Evolutionary conservation across 2,113 vertebrate genomes (phyloP).

Genomic region (Gallinago paraguaiae): DNA sequence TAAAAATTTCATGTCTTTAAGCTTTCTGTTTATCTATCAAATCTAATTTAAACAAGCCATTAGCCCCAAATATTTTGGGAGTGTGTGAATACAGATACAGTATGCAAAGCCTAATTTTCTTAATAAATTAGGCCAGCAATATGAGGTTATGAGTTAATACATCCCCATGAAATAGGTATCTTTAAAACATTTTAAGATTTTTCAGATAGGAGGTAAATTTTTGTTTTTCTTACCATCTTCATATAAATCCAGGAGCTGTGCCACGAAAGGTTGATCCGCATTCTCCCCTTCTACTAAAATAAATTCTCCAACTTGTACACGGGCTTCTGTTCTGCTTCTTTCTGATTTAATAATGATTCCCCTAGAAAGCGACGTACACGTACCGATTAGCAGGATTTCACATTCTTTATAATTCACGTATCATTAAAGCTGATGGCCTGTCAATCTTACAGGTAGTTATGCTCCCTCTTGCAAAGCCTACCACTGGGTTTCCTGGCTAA

Average conservation of each 20-base stretch:
- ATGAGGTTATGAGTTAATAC: neutral
- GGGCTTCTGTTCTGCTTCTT: slow-evolving; percentile 40
- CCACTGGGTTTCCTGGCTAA: neutral
- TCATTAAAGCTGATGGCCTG: neutral
- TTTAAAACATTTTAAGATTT: neutral
- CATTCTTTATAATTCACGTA: neutral
- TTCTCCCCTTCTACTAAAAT: slow-evolving; percentile 85
- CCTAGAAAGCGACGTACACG: slow-evolving; percentile 63
- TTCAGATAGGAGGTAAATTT: neutral
- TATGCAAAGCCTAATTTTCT: neutral
- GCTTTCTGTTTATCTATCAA: neutral
- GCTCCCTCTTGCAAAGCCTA: neutral
- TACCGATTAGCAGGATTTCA: neutral
- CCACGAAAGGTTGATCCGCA: slow-evolving; percentile 85
- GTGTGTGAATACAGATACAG: neutral
- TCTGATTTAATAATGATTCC: slow-evolving; percentile 77
- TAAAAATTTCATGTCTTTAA: neutral
- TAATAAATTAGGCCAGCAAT: neutral
- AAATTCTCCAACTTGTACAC: slow-evolving; percentile 80
- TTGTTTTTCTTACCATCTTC: slow-evolving; percentile 83
- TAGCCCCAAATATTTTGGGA: neutral
- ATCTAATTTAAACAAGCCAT: neutral
- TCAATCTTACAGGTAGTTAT: neutral
- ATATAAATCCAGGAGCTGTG: slow-evolving; percentile 83
- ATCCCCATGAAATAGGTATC: neutral